Base-by-base conservation (phyloP, 1,140 invertebrate genomes). In the Caenorhabditis latens region DNA sequence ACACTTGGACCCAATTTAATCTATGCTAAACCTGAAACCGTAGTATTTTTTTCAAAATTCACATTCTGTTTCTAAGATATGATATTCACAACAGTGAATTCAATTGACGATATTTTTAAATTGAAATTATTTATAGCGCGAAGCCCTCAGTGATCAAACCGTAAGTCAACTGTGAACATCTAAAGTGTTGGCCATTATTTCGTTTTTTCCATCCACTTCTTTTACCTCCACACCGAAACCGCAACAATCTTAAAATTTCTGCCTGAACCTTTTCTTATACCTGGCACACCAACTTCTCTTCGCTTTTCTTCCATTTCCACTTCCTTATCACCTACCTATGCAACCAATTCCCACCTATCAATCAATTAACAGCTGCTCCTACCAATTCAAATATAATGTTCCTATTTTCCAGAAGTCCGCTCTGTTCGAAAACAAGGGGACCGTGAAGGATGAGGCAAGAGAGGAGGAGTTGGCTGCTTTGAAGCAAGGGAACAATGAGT, bases 361-460 rank as follows among this genome's bases (percentile, higher is more conserved):
- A 86, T 40, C 16, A 40, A 46, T 86, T 57, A 57, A 86, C 55
- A 50, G 19, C 32, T 43, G 42, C 21, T 43, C 13, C 53, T 21
- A 16, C 8, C 40, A 32, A 14, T 53, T 53, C 1, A 71, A 48
- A 32, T 21, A 11, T 21, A 9, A 50, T 32, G 24, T 55, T 42
- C 21, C 9, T 21, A 85, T 63, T 65, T 90, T 91, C 65, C 86
- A 91, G 91, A 92, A 92, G 85, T 79, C 55, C 50, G 86, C 89
- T 21, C 42, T 89, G 40, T 89, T 89, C 24, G 88, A 89, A 75
- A 84, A 87, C 63, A 89, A 90, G 48, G 89, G 89, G 43, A 61
- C 71, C 13, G 83, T 84, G 40, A 92, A 90, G 40, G 90, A 92
- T 88, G 91, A 92, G 53, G 84, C 86, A 16, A 91, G 90, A 84